phyloP scores from a whole-genome alignment of 2,888 invertebrate species.

The Eledone cirrhosa region DNA sequence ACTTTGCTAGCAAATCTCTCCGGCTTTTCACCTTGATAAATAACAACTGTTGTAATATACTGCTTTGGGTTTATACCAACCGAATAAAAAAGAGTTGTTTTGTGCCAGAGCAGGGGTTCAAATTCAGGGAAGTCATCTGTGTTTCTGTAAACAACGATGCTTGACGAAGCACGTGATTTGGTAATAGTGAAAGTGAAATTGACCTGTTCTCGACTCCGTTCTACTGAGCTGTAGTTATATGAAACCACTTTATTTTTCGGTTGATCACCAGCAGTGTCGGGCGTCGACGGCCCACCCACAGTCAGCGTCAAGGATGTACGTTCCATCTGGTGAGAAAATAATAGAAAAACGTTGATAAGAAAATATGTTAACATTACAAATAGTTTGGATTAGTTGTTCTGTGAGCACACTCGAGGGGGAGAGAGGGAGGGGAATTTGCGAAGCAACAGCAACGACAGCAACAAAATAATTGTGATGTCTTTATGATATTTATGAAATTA shows the following conservation, averaged over 20 bases:
- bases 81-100: background rate
- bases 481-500: too few species aligned
- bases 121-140: constrained; percentile 7
- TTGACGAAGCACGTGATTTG: background rate
- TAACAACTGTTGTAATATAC: background rate
- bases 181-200: background rate
- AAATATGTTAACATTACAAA: too few species aligned
- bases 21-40: background rate
- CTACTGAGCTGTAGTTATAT: constrained; percentile 4
- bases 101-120: constrained; percentile 10
- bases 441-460: too few species aligned
- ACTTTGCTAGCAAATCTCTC: background rate
- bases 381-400: too few species aligned
- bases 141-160: constrained; percentile 9
- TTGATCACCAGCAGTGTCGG: background rate
- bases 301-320: too few species aligned
- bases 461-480: too few species aligned
- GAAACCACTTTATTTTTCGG: background rate
- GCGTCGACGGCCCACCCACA: too few species aligned
- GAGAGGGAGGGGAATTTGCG: too few species aligned
- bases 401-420: too few species aligned
- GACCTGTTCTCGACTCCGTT: background rate
- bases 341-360: too few species aligned
- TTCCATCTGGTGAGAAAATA: too few species aligned
- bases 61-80: constrained; percentile 11